Percentiles rank a stretch among this genome's conserved stretches.
These are phyloP conservation scores for Microcebus lehilahytsara DNA, from an alignment of 2,113 vertebrate genomes.

Conservation along the genomic window DNA sequence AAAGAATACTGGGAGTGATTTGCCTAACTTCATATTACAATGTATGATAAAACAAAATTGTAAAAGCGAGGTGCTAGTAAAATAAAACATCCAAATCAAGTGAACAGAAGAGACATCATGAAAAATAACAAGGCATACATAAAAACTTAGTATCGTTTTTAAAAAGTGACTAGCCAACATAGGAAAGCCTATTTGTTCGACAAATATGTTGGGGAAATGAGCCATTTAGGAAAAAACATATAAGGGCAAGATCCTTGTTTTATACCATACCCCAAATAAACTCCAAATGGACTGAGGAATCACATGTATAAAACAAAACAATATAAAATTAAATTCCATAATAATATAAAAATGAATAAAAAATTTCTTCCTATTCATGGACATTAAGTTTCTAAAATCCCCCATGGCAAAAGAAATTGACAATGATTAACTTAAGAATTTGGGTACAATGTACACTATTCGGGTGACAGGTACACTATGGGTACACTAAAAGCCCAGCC, in stretches of 20 bases:
- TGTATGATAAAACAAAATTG: not conserved
- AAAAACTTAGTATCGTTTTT: not conserved
- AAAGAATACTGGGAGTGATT: not conserved
- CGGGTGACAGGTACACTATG: no score
- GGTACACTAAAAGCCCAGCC: no score
- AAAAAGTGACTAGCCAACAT: not conserved
- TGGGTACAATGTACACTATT: not conserved
- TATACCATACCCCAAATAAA: not conserved
- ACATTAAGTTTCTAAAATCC: slow-evolving; percentile 1
- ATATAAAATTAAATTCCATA: not conserved
- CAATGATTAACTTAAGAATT: not conserved
- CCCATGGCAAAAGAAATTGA: not conserved
- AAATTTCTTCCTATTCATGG: not conserved
- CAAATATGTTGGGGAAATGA: not conserved
- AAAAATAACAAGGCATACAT: not conserved
- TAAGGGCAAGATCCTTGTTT: not conserved
- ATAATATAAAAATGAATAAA: not conserved
- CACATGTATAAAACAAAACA: not conserved
- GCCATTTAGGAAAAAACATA: not conserved
- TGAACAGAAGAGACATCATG: not conserved
- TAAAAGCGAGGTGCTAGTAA: not conserved
- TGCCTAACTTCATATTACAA: not conserved
- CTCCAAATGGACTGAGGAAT: not conserved
- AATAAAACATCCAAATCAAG: not conserved
- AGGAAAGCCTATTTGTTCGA: not conserved